These are phyloP conservation scores for Drosophila elegans DNA, from an alignment of 1,140 invertebrate genomes.

Conservation along the genomic window DNA sequence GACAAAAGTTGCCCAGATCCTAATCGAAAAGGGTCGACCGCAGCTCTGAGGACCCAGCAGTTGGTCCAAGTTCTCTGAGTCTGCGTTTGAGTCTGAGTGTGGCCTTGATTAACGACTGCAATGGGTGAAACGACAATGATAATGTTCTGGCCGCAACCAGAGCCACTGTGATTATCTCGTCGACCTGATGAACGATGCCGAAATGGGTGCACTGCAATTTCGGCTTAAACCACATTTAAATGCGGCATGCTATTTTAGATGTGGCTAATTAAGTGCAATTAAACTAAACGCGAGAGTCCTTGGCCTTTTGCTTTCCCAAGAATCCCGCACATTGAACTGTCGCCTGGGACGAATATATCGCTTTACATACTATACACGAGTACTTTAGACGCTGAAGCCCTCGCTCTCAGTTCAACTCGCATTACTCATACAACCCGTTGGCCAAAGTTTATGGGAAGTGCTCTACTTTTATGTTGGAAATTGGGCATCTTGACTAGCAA, in stretches of 20 bases:
- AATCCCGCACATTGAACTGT: slow-evolving; percentile 52
- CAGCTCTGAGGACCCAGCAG: slow-evolving; percentile 48
- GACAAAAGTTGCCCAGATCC: slow-evolving; percentile 13
- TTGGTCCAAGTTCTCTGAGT: slow-evolving; percentile 29
- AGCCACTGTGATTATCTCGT: slow-evolving; percentile 31
- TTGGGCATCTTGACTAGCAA: slow-evolving; percentile 30
- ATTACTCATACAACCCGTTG: slow-evolving; percentile 69
- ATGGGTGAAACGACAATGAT: slow-evolving; percentile 54
- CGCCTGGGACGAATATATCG: slow-evolving; percentile 5
- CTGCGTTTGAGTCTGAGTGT: slow-evolving; percentile 28
- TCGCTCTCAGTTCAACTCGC: slow-evolving; percentile 11
- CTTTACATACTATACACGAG: slow-evolving; percentile 22
- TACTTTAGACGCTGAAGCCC: slow-evolving; percentile 8
- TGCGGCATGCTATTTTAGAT: slow-evolving; percentile 40
- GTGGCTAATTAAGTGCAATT: slow-evolving; percentile 68
- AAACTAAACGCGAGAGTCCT: slow-evolving; percentile 51
- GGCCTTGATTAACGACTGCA: slow-evolving; percentile 69
- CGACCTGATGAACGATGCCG: slow-evolving; percentile 22
- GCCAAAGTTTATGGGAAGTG: slow-evolving; percentile 28
- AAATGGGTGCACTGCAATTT: slow-evolving; percentile 31
- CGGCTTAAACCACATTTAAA: slow-evolving; percentile 42
- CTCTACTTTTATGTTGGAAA: slow-evolving; percentile 24
- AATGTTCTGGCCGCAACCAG: slow-evolving; percentile 34
- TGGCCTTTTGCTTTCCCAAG: slow-evolving; percentile 24
- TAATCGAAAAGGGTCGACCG: slow-evolving; percentile 76